Evolutionary conservation across 2,888 invertebrate genomes (phyloP).

Genomic region (Palloptera scutellata): DNA sequence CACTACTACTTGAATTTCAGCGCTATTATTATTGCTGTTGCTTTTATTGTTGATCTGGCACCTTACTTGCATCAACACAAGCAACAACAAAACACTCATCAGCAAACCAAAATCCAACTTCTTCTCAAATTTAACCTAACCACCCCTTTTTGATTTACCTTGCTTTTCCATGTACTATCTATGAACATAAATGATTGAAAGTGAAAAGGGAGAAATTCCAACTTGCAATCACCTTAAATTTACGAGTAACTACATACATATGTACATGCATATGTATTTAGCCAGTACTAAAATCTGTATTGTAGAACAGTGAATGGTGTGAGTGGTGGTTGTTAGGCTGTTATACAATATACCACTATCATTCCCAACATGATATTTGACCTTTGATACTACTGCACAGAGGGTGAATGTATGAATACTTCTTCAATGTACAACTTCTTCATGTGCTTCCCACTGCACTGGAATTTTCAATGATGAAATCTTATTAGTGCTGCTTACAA

Average conservation of each 20-base stretch:
- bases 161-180: neutral
- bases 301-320: too few species aligned
- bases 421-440: neutral
- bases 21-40: constrained; percentile 12
- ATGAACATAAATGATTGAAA: too few species aligned
- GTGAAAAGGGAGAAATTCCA: too few species aligned
- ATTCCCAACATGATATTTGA: too few species aligned
- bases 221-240: too few species aligned
- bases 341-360: too few species aligned
- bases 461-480: constrained; percentile 45
- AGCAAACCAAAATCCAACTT: constrained; percentile 24
- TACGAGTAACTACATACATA: too few species aligned
- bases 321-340: too few species aligned
- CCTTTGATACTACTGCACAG: neutral
- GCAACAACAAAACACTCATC: constrained; percentile 17
- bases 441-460: neutral
- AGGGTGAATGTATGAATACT: neutral
- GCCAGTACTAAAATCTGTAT: too few species aligned
- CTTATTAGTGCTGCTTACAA: constrained; percentile 47
- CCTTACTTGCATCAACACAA: constrained; percentile 3
- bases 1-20: too few species aligned
- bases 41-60: constrained; percentile 16
- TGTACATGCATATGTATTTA: too few species aligned
- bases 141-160: neutral
- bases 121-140: neutral